Evolutionary conservation across 2,113 vertebrate species (phyloP), one percentile per base, ranked within the genome.

Genomic region (Mystacornis crossleyi): DNA sequence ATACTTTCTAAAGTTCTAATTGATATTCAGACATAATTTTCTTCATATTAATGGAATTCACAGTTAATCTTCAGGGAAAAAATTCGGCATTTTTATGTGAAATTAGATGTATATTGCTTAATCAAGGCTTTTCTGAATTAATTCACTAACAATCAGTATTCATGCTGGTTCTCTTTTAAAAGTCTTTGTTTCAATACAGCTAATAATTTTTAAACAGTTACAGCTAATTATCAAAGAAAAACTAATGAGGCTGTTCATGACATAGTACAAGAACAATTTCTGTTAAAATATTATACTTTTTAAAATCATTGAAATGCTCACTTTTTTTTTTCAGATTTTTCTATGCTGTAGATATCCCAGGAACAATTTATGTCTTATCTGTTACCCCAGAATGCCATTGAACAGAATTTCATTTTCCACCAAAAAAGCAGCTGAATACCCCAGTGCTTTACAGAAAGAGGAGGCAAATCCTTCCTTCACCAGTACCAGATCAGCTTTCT

Each of bases 81-180:
- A 95, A 82, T 73, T 96, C 95, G 97, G 88, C 81, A 95, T 96
- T 98, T 98, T 95, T 94, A 94, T 97, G 93, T 97, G 94, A 98
- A 98, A 97, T 98, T 97, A 86, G 90, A 91, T 98, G 70, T 97
- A 94, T 96, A 93, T 94, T 98, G 94, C 96, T 97, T 96, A 97
- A 98, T 98, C 97, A 94, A 97, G 87, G 1, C 40, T 94, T 97
- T 98, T 97, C 93, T 43, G 54, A 94, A 96, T 97, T 94, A 96
- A 97, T 96, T 98, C 97, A 96, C 92, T 96, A 93, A 96, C 86
- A 95, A 38, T 85, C 94, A 97, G 78, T 93, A 94, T 95, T 97
- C 86, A 85, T 88, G 53, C 40, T 95, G 42, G 10, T 93, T 98
- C 58, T 95, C 75, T 98, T 97, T 98, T 70, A 71, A 92, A 95